A percentile compares a stretch with the other conserved stretches of the same genome.
phyloP scores from a whole-genome alignment of 2,888 invertebrate species.

The Euspilapteryx auroguttella region DNA sequence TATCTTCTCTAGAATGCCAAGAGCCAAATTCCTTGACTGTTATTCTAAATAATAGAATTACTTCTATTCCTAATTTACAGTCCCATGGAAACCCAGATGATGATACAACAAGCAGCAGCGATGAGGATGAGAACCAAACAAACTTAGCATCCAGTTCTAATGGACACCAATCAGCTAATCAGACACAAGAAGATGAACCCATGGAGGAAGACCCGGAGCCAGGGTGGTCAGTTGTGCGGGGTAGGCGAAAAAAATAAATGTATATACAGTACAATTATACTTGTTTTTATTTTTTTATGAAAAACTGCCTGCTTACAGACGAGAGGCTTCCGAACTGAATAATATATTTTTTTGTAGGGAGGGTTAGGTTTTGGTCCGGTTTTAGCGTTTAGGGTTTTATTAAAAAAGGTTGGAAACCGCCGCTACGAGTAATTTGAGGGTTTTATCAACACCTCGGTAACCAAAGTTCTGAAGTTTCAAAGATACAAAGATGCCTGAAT shows the following conservation, averaged over 20 bases:
- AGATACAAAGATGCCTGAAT: no score
- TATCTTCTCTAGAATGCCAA: no score
- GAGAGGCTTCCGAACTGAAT: no score
- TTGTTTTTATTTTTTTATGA: background rate
- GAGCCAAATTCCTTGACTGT: constrained; percentile 1
- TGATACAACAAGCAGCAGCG: constrained; percentile 41
- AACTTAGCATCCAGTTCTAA: no score
- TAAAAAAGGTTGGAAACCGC: no score
- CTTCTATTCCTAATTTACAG: constrained; percentile 15
- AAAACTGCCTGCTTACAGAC: background rate
- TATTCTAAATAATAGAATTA: background rate
- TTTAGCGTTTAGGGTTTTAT: no score
- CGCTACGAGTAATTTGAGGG: no score
- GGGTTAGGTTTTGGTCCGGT: no score
- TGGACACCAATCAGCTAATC: no score
- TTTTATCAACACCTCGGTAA: no score
- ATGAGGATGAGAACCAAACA: constrained; percentile 29
- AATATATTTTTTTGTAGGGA: no score
- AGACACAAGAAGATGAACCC: constrained; percentile 22
- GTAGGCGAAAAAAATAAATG: constrained; percentile 53
- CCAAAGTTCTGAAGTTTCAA: no score
- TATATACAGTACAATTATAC: background rate
- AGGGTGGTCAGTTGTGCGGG: constrained; percentile 69
- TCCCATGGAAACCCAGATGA: constrained; percentile 50
- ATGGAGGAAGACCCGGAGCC: constrained; percentile 59